Evolutionary conservation across 2,888 invertebrate genomes (phyloP), one percentile per base, ranked within the genome.

Genomic region (Apamea crenata): DNA sequence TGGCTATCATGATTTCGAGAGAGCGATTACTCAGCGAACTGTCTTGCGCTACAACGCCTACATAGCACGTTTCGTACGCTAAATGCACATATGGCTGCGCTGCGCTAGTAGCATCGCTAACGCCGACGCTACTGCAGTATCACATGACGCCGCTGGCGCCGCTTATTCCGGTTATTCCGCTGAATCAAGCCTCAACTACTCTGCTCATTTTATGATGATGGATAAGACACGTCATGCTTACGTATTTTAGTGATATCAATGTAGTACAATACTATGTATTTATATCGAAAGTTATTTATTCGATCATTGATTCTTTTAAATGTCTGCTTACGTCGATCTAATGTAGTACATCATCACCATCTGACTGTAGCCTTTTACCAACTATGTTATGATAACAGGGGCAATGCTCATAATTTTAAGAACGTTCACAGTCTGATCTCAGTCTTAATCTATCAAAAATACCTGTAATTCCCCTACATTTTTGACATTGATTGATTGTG

Each of bases 81-180:
- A 69, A 69, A 65, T 82, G 59, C 74, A 82, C 40, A 53, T 66
- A 77, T 81, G 61, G 44, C 47, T 44, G 50, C 40, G 18, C 69
- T 83, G 32, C 78, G 66, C 59, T 53, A 36, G 36, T 36, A 5
- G 29, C 69, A 78, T 61, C 79, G 36, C 56, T 80, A 14, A 65
- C 79, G 21, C 47, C 65, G 29, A 50, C 50, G 61, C 68, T 66
- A 47, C 7, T 29, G 25, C 44, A 36, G 53, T 67, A 71, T 71
- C 79, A 70, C 12, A 84, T 67, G 40, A 18, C 77, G 63, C 36
- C 44, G 21, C 44, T 16, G 44, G n/a, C 82, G 66, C 66, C 32
- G 40, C 16, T 25, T 53, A 36, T 25, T 18, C 44, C 61, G 56
- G 18, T 68, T 29, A 68, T 29, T 47, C 29, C 29, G 25, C 50